Conservation (phyloP, 2,888 invertebrate genomes). For the Timema podura region DNA sequence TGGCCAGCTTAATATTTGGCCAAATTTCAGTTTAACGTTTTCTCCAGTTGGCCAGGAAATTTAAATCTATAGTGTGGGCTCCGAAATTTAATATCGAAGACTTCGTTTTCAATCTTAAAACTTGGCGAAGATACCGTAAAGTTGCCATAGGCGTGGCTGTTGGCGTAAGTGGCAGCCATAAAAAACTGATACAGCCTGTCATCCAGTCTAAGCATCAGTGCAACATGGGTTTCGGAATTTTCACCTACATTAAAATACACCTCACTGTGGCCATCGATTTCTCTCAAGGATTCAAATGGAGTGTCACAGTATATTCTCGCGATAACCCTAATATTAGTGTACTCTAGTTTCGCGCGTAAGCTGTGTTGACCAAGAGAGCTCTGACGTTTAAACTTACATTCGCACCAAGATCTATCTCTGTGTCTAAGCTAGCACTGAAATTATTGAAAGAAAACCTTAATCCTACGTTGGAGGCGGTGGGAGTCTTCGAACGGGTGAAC, state of each 20-base stretch:
- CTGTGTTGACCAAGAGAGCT: not conserved
- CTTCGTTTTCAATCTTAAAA: not conserved
- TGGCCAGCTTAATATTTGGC: not conserved
- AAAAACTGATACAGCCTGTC: not conserved
- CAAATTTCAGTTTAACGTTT: not conserved
- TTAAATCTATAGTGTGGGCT: slow-evolving; percentile 6
- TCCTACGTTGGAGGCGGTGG: not conserved
- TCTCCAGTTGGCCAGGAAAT: slow-evolving; percentile 3
- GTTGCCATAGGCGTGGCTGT: not conserved
- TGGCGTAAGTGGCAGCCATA: not conserved
- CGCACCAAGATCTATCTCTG: not conserved
- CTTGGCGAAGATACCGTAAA: slow-evolving; percentile 9
- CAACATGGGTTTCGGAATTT: not conserved
- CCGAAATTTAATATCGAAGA: not conserved
- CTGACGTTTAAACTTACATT: not conserved
- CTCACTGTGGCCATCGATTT: not conserved
- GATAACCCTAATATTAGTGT: not conserved
- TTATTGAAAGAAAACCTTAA: not conserved
- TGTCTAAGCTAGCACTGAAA: not conserved
- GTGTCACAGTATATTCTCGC: not conserved
- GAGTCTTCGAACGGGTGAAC: slow-evolving; percentile 12
- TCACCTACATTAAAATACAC: not conserved
- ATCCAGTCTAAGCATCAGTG: not conserved
- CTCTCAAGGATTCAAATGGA: not conserved
- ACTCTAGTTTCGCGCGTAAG: not conserved